phyloP scores from a whole-genome alignment of 2,797 vertebrate species.

The Tachyglossus aculeatus region DNA sequence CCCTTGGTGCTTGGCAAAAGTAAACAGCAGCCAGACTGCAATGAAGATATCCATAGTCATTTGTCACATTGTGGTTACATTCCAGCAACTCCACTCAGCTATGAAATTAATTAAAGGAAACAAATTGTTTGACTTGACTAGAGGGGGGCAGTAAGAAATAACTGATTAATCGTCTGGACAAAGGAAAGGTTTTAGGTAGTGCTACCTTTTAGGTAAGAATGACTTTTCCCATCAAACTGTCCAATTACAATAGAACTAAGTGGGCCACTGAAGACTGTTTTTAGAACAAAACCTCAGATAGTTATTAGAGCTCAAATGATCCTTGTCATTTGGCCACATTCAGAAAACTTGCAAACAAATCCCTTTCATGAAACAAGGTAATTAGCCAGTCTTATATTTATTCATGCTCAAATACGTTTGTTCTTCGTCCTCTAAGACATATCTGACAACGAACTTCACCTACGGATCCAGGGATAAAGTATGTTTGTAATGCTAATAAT shows the following conservation, averaged over 20 bases:
- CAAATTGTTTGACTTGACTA: conserved; percentile 23
- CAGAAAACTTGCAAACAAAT: conserved; percentile 30
- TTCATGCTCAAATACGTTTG: too few species aligned
- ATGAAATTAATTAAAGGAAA: conserved; percentile 16
- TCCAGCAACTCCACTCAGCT: conserved; percentile 2
- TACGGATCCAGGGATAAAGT: too few species aligned
- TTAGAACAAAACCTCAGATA: conserved; percentile 12
- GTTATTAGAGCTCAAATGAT: conserved; percentile 44
- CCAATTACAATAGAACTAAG: neutral
- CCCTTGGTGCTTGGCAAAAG: neutral
- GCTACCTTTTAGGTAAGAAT: neutral
- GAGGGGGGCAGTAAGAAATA: conserved; percentile 13
- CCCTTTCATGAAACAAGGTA: too few species aligned
- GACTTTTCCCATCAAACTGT: neutral
- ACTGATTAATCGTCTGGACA: conserved; percentile 17
- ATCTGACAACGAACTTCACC: too few species aligned
- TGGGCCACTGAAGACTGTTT: conserved; percentile 23
- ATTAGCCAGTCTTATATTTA: too few species aligned
- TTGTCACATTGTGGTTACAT: neutral
- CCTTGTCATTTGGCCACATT: conserved; percentile 20
- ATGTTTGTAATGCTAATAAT: too few species aligned
- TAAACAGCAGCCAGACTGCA: neutral
- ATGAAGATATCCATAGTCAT: neutral
- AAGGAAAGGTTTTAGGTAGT: neutral
- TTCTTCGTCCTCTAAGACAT: too few species aligned